These are phyloP conservation scores for Nothocercus nigrocapillus DNA, from an alignment of 2,113 vertebrate species.

Conservation along the genomic window DNA sequence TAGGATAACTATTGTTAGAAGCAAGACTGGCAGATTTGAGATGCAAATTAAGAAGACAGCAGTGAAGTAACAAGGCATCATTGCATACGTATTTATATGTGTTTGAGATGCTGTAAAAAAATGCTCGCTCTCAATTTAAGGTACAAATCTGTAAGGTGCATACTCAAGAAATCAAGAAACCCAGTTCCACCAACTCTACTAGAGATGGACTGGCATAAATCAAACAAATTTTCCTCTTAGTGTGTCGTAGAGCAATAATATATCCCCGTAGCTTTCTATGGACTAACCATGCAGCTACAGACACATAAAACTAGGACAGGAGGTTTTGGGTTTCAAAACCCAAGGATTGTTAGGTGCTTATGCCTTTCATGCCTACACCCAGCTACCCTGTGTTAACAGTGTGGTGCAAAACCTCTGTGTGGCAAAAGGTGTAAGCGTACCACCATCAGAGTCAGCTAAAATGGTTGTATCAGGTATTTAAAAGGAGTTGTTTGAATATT, in stretches of 20 bases:
- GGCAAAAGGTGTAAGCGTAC: rapidly evolving
- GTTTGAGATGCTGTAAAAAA: neutral
- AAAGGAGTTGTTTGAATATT: neutral
- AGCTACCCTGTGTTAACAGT: neutral
- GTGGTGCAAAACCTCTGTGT: rapidly evolving
- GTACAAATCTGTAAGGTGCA: neutral
- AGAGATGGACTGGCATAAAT: neutral
- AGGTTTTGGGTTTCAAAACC: neutral
- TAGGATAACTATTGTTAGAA: conserved; percentile 38
- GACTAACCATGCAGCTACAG: rapidly evolving
- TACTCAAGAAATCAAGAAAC: neutral
- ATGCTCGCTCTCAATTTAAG: neutral
- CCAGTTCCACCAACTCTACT: rapidly evolving
- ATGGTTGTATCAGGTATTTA: neutral
- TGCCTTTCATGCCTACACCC: neutral
- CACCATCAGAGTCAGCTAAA: neutral
- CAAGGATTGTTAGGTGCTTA: too few species aligned
- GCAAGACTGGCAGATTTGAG: conserved; percentile 6
- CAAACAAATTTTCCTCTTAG: neutral
- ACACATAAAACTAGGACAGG: neutral
- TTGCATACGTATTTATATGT: neutral
- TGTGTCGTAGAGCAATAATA: rapidly evolving
- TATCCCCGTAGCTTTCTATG: neutral
- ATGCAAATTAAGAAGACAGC: conserved; percentile 36
- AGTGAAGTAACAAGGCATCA: neutral